Percentiles rank a stretch among this genome's conserved stretches.
phyloP scores from a whole-genome alignment of 2,888 invertebrate genomes.

The Conchocele bisecta region DNA sequence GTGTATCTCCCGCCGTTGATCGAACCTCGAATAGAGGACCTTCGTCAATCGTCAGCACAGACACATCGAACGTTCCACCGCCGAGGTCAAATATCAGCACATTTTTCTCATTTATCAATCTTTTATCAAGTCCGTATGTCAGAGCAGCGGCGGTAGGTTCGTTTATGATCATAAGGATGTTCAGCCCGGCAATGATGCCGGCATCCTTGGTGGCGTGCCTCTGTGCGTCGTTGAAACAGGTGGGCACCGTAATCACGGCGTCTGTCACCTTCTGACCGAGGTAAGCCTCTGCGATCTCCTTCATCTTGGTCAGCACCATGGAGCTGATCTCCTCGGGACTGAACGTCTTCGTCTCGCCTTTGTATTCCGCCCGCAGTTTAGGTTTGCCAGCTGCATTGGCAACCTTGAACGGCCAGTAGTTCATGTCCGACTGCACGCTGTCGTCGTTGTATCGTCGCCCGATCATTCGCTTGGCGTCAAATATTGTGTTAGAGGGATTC shows the following conservation, averaged over 20 bases:
- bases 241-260: conserved; percentile 81
- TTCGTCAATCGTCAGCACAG: conserved; percentile 84
- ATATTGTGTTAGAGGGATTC: conserved; percentile 90
- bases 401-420: conserved; percentile 77
- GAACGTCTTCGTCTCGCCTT: conserved; percentile 93
- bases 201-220: conserved; percentile 86
- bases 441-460: conserved; percentile 73
- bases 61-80: conserved; percentile 83
- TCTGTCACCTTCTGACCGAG: conserved; percentile 85
- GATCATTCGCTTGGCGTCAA: conserved; percentile 80
- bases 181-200: conserved; percentile 82
- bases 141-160: conserved; percentile 80
- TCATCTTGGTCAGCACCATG: conserved; percentile 96
- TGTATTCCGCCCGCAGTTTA: conserved; percentile 83
- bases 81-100: conserved; percentile 86
- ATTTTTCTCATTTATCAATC: conserved; percentile 84
- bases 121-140: conserved; percentile 86
- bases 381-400: conserved; percentile 69
- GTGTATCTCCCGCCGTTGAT: conserved; percentile 80
- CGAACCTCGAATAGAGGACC: conserved; percentile 84
- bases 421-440: conserved; percentile 74
- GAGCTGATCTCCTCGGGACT: conserved; percentile 95
- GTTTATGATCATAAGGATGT: conserved; percentile 86
- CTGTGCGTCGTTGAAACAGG: conserved; percentile 83
- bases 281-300: conserved; percentile 84